Evolutionary conservation across 2,888 invertebrate species (phyloP).

Genomic region (Tenthredo amoena): DNA sequence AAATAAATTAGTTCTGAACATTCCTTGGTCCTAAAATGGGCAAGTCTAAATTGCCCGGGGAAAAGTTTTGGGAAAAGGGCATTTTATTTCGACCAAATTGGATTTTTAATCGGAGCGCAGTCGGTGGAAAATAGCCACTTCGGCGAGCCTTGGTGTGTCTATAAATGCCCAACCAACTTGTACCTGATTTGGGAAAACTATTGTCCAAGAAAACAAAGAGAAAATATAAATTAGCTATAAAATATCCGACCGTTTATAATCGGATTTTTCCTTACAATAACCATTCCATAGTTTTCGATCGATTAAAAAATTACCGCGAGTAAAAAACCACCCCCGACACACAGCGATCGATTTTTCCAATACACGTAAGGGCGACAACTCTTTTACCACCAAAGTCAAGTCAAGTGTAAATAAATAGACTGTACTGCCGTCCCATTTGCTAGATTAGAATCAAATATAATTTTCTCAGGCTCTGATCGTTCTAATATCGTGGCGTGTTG

Average conservation of each 20-base stretch:
- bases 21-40: conserved; percentile 51
- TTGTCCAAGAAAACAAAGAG: conserved; percentile 57
- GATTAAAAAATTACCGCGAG: neutral
- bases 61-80: conserved; percentile 51
- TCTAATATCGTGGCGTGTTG: conserved; percentile 51
- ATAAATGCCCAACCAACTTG: conserved; percentile 74
- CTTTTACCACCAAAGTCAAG: conserved; percentile 58
- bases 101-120: conserved; percentile 77
- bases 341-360: neutral
- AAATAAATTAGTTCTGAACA: conserved; percentile 56
- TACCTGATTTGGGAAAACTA: conserved; percentile 65
- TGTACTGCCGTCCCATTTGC: conserved; percentile 72
- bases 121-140: conserved; percentile 78
- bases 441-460: conserved; percentile 76
- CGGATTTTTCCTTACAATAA: too few relatives aligned
- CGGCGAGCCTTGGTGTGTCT: conserved; percentile 71
- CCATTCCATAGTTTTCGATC: neutral
- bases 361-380: conserved; percentile 19
- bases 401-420: conserved; percentile 75
- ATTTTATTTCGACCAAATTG: conserved; percentile 66
- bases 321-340: neutral
- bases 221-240: neutral
- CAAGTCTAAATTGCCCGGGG: neutral
- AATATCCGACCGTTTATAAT: neutral
- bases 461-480: conserved; percentile 65